Base-by-base conservation (phyloP, 2,888 invertebrate genomes). In the Nezara viridula region DNA sequence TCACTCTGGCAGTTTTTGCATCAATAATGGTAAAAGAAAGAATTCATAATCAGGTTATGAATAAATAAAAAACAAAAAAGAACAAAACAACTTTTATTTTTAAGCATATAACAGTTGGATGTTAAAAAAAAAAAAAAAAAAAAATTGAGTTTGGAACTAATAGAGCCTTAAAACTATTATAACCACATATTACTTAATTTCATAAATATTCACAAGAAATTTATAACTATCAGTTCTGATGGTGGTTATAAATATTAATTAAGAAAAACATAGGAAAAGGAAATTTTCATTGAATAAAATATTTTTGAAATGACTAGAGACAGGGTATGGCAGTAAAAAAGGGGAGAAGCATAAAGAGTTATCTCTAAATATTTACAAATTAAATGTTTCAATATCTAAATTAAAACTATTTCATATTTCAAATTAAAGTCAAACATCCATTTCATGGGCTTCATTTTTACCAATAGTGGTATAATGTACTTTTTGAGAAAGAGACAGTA, bases 381-480 rank as follows among this genome's bases (percentile, higher is more conserved):
- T 37, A 37, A 37, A 66, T 66, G 14, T 32, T 55, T 66, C 66
- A 32, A 14, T 66, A 66, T 32, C 32, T 66, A 32, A 4, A 16
- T 14, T 32, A 37, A 14, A 44, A 81, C 44, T 81, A 81, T 47
- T 81, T 81, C 4, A 81, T 12, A 40, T 81, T 81, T 44, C n/a
- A 32, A 37, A 16, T 44, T 9, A 44, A 52, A 32, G 52, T 91
- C 90, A 92, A 89, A 92, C 92, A 89, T 92, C 92, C 91, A 92
- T 92, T 91, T 94, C 94, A 88, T 93, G 92, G 50, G 92, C 93
- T 90, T 95, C 95, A 91, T 94, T 94, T 91, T 94, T 95, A 90
- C 94, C 94, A 91, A 96, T 96, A 16, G 95, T 95, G 1, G 96
- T 96, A 91, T 96, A 96, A 91, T 96, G 95, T 60, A 96, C 96